phyloP scores from a whole-genome alignment of 2,797 vertebrate genomes.

The Phrynocephalus forsythii region DNA sequence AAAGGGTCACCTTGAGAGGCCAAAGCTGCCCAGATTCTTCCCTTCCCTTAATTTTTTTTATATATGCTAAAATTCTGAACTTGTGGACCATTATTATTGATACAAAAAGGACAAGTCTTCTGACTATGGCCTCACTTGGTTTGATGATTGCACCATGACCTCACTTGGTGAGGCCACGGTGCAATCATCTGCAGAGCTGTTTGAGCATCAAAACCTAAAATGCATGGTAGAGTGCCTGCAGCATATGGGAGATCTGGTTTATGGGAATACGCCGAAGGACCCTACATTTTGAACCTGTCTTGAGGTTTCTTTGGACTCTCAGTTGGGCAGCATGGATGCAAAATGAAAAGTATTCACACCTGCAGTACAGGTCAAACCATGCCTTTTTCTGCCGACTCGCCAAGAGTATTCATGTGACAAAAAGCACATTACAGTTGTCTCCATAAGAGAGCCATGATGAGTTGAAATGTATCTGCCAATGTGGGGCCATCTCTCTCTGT shows the following conservation, averaged over 20 bases:
- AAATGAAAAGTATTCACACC: background rate
- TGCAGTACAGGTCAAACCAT: background rate
- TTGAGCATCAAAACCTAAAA: background rate
- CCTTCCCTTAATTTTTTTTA: background rate
- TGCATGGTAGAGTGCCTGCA: background rate
- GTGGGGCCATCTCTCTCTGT: background rate
- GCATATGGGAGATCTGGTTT: background rate
- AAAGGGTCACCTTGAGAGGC: background rate
- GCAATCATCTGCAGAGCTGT: background rate
- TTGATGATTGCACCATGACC: no score
- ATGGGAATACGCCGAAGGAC: background rate
- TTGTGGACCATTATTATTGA: background rate
- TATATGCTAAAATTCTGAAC: background rate
- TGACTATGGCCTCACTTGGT: background rate
- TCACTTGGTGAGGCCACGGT: background rate
- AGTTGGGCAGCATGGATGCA: background rate
- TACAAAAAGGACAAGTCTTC: background rate
- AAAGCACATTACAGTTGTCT: background rate
- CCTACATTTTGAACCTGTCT: background rate
- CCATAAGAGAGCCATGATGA: no score
- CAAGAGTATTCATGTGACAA: background rate
- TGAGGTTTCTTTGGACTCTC: background rate
- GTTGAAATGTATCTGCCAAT: no score
- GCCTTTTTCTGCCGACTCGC: background rate
- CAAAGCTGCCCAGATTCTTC: background rate